Evolutionary conservation across 1,140 invertebrate genomes (phyloP).

Genomic region (Drosophila pachea): DNA sequence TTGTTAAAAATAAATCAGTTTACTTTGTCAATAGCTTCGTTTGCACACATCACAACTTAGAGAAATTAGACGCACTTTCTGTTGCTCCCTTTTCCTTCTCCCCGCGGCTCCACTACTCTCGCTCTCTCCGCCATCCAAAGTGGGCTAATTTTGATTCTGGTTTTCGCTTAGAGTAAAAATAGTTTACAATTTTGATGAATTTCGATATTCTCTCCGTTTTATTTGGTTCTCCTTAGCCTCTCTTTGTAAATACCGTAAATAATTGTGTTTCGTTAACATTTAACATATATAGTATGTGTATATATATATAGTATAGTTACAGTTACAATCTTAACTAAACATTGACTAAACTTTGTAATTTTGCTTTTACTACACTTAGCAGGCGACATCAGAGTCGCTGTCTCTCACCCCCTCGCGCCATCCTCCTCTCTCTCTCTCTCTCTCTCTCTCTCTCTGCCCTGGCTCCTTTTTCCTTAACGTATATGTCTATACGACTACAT

Average conservation of each 20-base stretch:
- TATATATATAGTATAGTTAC: conserved; percentile 71
- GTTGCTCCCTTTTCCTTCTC: conserved; percentile 8
- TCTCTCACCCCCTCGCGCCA: too few relatives aligned
- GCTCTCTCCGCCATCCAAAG: conserved; percentile 27
- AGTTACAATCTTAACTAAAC: conserved; percentile 71
- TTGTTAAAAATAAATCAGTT: conserved; percentile 70
- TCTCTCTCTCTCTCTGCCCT: too few relatives aligned
- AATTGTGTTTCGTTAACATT: conserved; percentile 73
- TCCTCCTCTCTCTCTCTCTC: too few relatives aligned
- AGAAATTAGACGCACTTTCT: conserved; percentile 65
- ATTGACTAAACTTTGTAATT: conserved; percentile 71
- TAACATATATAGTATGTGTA: conserved; percentile 65
- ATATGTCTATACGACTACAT: neutral
- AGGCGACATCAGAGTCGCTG: conserved; percentile 33
- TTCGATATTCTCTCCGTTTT: conserved; percentile 32
- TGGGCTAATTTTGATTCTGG: conserved; percentile 17
- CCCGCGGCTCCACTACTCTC: too few relatives aligned
- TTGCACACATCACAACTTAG: conserved; percentile 64
- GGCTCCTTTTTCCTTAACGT: too few relatives aligned
- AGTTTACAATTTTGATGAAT: conserved; percentile 70
- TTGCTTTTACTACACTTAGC: conserved; percentile 71
- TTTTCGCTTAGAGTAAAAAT: conserved; percentile 63
- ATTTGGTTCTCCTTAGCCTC: conserved; percentile 10
- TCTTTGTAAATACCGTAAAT: conserved; percentile 71
- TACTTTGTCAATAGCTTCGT: conserved; percentile 64